Evolutionary conservation across 2,888 invertebrate species (phyloP).

Genomic region (Agonopterix arenella): DNA sequence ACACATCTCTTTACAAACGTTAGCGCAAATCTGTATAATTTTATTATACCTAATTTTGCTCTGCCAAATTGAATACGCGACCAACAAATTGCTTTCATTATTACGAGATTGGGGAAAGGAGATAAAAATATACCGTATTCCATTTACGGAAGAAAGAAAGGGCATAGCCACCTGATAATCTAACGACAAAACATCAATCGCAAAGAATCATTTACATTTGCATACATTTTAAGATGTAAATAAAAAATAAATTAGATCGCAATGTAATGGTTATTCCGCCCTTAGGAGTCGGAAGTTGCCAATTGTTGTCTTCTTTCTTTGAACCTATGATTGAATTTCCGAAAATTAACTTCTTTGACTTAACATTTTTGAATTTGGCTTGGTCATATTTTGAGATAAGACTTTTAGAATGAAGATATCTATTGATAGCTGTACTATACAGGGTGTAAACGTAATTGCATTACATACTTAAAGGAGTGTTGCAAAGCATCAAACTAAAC

Average conservation of each 20-base stretch:
- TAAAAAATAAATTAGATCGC: constrained; percentile 35
- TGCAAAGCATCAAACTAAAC: no score
- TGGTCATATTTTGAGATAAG: no score
- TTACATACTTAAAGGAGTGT: no score
- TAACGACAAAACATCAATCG: constrained; percentile 45
- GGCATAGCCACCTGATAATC: constrained; percentile 32
- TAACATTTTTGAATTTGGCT: no score
- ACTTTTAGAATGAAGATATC: no score
- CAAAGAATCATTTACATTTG: constrained; percentile 44
- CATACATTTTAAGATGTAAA: constrained; percentile 50
- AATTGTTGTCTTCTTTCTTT: no score
- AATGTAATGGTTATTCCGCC: not conserved
- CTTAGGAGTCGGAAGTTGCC: not conserved
- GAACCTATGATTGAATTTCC: no score
- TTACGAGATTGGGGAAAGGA: constrained; percentile 17
- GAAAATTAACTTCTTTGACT: no score
- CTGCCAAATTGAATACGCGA: constrained; percentile 46
- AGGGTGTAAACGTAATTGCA: no score
- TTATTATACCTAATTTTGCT: constrained; percentile 56
- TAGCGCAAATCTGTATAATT: constrained; percentile 64
- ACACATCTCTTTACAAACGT: constrained; percentile 30
- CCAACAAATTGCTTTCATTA: constrained; percentile 44
- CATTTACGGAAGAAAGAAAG: constrained; percentile 21
- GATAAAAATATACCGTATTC: constrained; percentile 15
- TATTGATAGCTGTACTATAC: no score